These are phyloP conservation scores for Eretmochelys imbricata DNA, from an alignment of 2,113 vertebrate genomes.

Conservation along the genomic window DNA sequence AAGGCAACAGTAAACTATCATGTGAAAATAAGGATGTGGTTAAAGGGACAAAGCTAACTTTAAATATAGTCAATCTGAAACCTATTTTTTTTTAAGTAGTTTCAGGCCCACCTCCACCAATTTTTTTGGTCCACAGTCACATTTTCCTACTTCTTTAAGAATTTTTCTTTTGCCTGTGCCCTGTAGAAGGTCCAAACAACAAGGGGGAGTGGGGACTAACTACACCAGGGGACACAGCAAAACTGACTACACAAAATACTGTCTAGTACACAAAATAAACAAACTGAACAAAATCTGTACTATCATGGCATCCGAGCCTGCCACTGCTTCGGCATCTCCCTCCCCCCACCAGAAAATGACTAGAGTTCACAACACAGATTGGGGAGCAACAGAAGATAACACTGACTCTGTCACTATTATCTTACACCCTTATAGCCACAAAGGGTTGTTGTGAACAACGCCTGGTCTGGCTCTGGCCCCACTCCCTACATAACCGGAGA, in stretches of 20 bases:
- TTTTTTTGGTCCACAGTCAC: neutral
- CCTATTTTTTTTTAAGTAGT: neutral
- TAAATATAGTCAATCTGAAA: neutral
- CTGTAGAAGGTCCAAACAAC: neutral
- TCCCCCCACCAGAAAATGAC: neutral
- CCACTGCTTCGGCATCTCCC: neutral
- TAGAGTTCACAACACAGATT: neutral
- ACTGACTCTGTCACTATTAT: neutral
- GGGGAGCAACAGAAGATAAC: neutral
- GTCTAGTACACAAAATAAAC: neutral
- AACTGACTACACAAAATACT: neutral
- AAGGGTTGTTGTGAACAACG: rapidly evolving
- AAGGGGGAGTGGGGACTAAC: neutral
- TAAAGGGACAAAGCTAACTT: neutral
- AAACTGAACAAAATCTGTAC: neutral
- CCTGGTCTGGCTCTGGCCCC: neutral
- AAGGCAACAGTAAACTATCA: conserved; percentile 33
- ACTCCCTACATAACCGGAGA: neutral
- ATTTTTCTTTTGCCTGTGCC: neutral
- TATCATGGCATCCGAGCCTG: neutral
- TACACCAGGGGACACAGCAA: neutral
- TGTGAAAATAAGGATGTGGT: conserved; percentile 45
- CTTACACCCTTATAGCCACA: neutral
- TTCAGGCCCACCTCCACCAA: neutral
- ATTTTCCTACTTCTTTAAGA: neutral